Evolutionary conservation across 1,140 invertebrate genomes (phyloP).

Genomic region (Lepidurus arcticus): DNA sequence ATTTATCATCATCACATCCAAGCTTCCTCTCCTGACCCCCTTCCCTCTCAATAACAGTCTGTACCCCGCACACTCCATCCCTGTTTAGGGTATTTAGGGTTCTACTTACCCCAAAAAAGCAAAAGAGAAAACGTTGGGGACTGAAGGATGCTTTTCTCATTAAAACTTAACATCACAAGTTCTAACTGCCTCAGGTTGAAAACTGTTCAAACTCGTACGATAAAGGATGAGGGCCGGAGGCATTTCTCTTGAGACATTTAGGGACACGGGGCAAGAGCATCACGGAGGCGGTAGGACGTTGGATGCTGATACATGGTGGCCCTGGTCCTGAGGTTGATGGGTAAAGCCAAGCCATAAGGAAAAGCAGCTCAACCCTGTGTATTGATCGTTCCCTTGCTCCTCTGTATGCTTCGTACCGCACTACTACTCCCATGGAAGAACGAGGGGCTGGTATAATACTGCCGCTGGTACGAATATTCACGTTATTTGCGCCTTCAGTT

Average conservation of each 20-base stretch:
- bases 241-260: not conserved
- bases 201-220: not conserved
- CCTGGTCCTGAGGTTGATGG: conserved; percentile 17
- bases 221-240: not conserved
- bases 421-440: not conserved
- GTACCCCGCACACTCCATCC: not conserved
- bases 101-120: not conserved
- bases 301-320: conserved; percentile 17
- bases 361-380: conserved; percentile 18
- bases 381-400: conserved; percentile 12
- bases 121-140: too few relatives aligned
- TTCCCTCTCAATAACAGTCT: not conserved
- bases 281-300: not conserved
- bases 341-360: conserved; percentile 13
- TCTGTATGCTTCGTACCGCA: not conserved
- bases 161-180: too few relatives aligned
- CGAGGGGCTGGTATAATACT: not conserved
- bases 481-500: too few relatives aligned
- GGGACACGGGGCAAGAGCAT: not conserved
- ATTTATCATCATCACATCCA: not conserved
- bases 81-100: not conserved
- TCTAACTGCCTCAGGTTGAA: too few relatives aligned
- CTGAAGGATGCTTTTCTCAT: too few relatives aligned
- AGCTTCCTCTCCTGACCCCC: not conserved
- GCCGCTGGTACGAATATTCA: not conserved